Conservation (phyloP, 2,888 invertebrate genomes). For the Drosophila buzzatii region DNA sequence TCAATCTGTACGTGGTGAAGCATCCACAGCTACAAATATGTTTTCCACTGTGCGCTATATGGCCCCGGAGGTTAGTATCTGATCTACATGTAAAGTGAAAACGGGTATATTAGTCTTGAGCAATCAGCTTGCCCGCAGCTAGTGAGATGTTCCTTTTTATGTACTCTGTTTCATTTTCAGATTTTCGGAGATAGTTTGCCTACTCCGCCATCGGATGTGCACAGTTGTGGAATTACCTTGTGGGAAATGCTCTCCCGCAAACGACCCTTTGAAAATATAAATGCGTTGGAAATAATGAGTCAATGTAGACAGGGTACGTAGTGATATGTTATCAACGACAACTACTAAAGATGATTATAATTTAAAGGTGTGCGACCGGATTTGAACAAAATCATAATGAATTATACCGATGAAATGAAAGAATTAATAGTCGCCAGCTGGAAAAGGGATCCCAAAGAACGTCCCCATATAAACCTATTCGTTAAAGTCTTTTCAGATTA, state of each 20-base stretch:
- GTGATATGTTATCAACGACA: not conserved
- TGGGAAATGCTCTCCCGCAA: slow-evolving; percentile 41
- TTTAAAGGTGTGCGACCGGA: slow-evolving; percentile 12
- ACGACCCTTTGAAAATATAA: not conserved
- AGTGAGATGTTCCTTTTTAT: not conserved
- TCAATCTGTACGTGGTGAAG: not conserved
- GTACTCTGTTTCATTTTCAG: not conserved
- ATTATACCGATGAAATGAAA: slow-evolving; percentile 11
- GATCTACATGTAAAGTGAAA: not conserved
- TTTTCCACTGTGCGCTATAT: not conserved
- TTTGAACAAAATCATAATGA: not conserved
- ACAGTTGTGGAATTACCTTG: slow-evolving; percentile 23
- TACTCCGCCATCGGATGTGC: slow-evolving; percentile 12
- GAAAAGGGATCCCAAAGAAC: not conserved
- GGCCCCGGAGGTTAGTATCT: slow-evolving; percentile 41
- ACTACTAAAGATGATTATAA: not conserved
- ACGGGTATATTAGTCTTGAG: not conserved
- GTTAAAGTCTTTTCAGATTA: not conserved
- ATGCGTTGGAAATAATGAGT: accelerated
- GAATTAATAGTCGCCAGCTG: slow-evolving; percentile 12
- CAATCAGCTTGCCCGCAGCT: too few species aligned
- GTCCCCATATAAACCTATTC: slow-evolving; percentile 10
- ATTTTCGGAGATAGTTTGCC: not conserved
- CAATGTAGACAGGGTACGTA: not conserved
- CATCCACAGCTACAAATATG: not conserved